A percentile compares a stretch with the other conserved stretches of the same genome.
phyloP scores from a whole-genome alignment of 2,888 invertebrate species.

The Lordiphosa andalusiaca region DNA sequence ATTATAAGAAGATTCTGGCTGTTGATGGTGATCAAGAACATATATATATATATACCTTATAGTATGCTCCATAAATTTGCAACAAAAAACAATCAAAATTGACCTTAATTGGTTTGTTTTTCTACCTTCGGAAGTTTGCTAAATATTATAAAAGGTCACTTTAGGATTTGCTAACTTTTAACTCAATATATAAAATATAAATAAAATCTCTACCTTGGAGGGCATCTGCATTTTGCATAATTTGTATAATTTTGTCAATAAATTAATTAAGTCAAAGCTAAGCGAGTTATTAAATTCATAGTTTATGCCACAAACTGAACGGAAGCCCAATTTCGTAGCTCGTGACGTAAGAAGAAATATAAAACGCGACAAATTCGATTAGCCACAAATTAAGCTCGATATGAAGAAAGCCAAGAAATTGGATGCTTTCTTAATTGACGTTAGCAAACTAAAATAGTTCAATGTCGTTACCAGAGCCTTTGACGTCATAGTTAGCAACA shows the following conservation, averaged over 20 bases:
- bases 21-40: no score
- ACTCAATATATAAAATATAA: no score
- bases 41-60: no score
- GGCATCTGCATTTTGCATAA: constrained; percentile 30
- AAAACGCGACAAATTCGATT: constrained; percentile 12
- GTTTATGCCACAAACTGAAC: constrained; percentile 32
- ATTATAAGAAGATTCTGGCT: no score
- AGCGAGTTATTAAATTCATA: constrained; percentile 15
- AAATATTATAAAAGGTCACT: no score
- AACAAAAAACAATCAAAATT: no score
- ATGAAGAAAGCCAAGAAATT: constrained; percentile 1
- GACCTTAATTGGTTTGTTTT: no score
- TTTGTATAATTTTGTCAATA: constrained; percentile 44
- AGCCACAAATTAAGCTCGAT: not conserved
- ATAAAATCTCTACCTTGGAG: no score
- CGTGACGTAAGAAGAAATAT: not conserved
- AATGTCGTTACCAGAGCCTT: constrained; percentile 42
- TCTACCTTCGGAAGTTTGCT: no score
- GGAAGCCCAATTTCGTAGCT: constrained; percentile 33
- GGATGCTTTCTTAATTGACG: no score
- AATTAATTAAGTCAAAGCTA: constrained; percentile 36
- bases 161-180: no score
- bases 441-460: constrained; percentile 48
- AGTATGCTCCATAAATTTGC: no score
- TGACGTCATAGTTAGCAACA: constrained; percentile 46